These are phyloP conservation scores for Peromyscus melanophrys DNA, from an alignment of 2,797 vertebrate genomes.

Conservation along the genomic window DNA sequence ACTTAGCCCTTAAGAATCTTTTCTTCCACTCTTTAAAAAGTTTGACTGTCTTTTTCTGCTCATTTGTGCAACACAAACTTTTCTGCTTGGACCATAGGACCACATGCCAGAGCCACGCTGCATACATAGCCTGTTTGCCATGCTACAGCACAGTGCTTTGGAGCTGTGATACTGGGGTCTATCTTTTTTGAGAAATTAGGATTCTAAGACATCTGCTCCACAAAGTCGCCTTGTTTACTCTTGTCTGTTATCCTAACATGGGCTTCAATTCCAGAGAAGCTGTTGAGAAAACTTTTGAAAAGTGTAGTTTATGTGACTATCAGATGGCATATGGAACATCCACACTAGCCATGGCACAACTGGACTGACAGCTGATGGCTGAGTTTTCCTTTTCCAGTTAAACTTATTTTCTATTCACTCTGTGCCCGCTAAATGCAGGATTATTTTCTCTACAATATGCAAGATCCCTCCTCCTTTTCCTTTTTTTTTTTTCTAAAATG, in stretches of 20 bases:
- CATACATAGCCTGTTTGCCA: accelerated
- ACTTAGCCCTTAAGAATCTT: neutral
- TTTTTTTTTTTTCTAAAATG: neutral
- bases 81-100: neutral
- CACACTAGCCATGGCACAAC: neutral
- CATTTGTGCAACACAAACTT: neutral
- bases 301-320: neutral
- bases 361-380: neutral
- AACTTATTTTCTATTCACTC: neutral
- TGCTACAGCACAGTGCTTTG: neutral
- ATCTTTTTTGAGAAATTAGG: neutral
- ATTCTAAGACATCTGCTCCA: neutral
- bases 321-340: neutral
- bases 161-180: neutral
- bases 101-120: neutral
- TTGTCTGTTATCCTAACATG: neutral
- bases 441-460: neutral
- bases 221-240: neutral
- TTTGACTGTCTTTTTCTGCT: accelerated
- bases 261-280: neutral
- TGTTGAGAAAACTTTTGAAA: neutral
- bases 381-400: neutral
- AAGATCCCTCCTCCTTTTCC: too few relatives aligned
- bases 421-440: neutral
- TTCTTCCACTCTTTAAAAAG: neutral